phyloP scores from a whole-genome alignment of 2,888 invertebrate genomes.

The Hedya salicella region DNA sequence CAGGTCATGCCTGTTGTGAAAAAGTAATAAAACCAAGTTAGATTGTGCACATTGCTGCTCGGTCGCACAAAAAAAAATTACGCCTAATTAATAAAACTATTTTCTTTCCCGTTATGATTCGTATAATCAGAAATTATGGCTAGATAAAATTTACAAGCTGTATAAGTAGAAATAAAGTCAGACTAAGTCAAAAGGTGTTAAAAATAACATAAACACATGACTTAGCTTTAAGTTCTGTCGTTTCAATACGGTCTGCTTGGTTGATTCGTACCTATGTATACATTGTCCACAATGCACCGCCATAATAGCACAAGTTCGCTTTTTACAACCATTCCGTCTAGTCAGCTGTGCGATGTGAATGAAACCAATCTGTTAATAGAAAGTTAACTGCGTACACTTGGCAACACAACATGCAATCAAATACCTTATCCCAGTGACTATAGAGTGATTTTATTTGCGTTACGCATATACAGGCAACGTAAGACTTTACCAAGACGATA shows the following conservation, averaged over 20 bases:
- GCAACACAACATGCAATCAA: conserved; percentile 40
- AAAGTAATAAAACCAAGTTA: too few relatives aligned
- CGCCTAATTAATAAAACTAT: too few relatives aligned
- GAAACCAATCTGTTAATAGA: conserved; percentile 56
- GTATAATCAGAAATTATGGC: too few relatives aligned
- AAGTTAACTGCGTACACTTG: conserved; percentile 47
- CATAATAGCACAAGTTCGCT: conserved; percentile 12
- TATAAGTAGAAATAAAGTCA: too few relatives aligned
- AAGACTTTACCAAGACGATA: background rate
- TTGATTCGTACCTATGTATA: background rate
- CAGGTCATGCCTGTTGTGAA: too few relatives aligned
- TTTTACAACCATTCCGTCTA: conserved; percentile 37
- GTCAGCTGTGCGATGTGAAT: conserved; percentile 53
- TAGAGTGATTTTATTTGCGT: background rate
- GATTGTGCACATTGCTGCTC: too few relatives aligned
- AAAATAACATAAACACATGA: too few relatives aligned
- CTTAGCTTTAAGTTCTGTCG: too few relatives aligned
- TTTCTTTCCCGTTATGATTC: too few relatives aligned
- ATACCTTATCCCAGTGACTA: conserved; percentile 1
- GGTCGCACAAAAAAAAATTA: too few relatives aligned
- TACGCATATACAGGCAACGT: background rate
- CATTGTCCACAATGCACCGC: background rate
- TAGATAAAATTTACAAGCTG: too few relatives aligned
- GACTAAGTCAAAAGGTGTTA: too few relatives aligned
- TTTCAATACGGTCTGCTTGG: background rate